Evolutionary conservation across 2,797 vertebrate species (phyloP).

Genomic region (Lutjanus argentimaculatus): DNA sequence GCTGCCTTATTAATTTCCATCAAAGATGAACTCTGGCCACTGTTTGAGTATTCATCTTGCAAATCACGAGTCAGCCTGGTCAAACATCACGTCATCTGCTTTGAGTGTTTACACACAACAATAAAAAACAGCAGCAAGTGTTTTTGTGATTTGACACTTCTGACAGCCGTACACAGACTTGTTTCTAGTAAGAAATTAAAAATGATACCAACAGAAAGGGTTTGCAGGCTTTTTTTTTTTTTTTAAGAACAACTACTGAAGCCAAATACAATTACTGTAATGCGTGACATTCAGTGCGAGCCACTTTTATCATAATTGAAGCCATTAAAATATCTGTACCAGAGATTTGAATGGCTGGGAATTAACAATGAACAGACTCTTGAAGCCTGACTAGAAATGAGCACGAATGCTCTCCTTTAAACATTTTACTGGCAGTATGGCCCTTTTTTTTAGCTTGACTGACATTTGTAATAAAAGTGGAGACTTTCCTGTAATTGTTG

Average conservation of each 20-base stretch:
- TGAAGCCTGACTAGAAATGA: conserved; percentile 40
- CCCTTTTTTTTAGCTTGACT: conserved; percentile 17
- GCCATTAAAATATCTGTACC: conserved; percentile 46
- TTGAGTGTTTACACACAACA: background rate
- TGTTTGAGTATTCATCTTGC: background rate
- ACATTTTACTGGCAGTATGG: conserved; percentile 20
- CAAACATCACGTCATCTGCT: conserved; percentile 12
- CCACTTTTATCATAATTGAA: conserved; percentile 52
- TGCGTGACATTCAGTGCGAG: conserved; percentile 34
- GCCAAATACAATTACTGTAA: conserved; percentile 59
- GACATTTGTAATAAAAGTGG: conserved; percentile 35
- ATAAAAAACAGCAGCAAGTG: background rate
- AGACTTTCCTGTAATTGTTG: conserved; percentile 35
- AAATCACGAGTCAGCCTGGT: conserved; percentile 6
- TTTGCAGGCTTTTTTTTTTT: background rate
- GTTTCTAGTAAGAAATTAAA: conserved; percentile 9
- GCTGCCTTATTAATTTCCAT: conserved; percentile 28
- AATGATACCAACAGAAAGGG: conserved; percentile 7
- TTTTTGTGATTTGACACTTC: conserved; percentile 8
- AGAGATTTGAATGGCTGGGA: conserved; percentile 39
- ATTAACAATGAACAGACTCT: conserved; percentile 48
- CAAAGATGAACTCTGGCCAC: conserved; percentile 24
- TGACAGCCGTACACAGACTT: background rate
- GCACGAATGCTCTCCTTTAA: conserved; percentile 13
- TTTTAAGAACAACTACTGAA: background rate